Percentiles rank a stretch among this genome's conserved stretches.
Conservation (phyloP, 2,113 vertebrate genomes). For the Conger conger region DNA sequence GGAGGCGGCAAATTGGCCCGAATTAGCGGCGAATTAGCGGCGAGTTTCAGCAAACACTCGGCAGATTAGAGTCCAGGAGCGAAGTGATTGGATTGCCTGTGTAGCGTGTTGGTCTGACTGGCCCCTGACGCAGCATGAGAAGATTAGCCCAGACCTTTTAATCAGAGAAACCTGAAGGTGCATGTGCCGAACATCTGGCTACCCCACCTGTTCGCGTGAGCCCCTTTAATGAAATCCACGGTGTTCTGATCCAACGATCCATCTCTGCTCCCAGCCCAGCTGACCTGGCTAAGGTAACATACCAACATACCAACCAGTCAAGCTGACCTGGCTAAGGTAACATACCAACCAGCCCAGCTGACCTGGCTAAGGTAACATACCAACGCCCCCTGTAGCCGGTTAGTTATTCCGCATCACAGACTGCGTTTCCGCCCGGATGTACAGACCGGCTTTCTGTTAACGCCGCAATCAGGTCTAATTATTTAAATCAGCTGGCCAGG, state of each 20-base stretch:
- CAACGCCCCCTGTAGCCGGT: constrained; percentile 8
- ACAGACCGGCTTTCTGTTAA: not conserved
- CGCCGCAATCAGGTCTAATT: not conserved
- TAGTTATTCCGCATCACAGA: not conserved
- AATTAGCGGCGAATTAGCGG: constrained; percentile 32
- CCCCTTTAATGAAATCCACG: constrained; percentile 26
- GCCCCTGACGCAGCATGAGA: constrained; percentile 30
- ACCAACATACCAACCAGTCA: too few relatives aligned
- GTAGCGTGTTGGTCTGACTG: constrained; percentile 38
- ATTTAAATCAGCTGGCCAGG: not conserved
- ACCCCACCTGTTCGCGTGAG: constrained; percentile 21
- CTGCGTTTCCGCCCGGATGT: not conserved
- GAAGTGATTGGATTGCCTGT: constrained; percentile 18
- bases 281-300: constrained; percentile 5
- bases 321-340: not conserved
- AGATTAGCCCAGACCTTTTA: constrained; percentile 46
- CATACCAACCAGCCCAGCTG: constrained; percentile 14
- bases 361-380: constrained; percentile 10
- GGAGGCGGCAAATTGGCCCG: constrained; percentile 36
- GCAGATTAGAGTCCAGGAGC: constrained; percentile 17
- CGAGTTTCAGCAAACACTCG: constrained; percentile 5
- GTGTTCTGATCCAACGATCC: constrained; percentile 44
- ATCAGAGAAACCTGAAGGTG: constrained; percentile 36
- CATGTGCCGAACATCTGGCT: constrained; percentile 34
- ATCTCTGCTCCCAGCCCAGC: constrained; percentile 14